phyloP scores from a whole-genome alignment of 2,888 invertebrate genomes.

The Agriotes lineatus region DNA sequence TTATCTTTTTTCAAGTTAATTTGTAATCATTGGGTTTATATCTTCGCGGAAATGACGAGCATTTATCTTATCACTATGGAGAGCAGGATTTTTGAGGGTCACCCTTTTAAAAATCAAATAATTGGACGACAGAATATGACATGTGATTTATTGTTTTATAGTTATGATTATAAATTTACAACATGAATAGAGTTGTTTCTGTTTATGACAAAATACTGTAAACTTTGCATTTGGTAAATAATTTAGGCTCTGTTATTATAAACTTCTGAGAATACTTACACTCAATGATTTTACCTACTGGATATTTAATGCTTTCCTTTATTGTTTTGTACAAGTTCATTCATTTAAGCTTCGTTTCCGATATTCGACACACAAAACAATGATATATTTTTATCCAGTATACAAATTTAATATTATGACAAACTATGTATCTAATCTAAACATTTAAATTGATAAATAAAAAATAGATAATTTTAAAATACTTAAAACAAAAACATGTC shows the following conservation, averaged over 20 bases:
- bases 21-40: too few relatives aligned
- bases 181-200: slow-evolving; percentile 15
- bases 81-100: not conserved
- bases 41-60: too few relatives aligned
- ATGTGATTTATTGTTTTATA: slow-evolving; percentile 20
- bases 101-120: not conserved
- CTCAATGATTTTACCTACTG: not conserved
- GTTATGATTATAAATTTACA: slow-evolving; percentile 23
- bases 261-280: not conserved
- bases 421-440: slow-evolving; percentile 19
- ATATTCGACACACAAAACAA: not conserved
- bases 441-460: slow-evolving; percentile 24
- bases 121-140: slow-evolving; percentile 2
- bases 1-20: too few relatives aligned
- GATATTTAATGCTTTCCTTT: not conserved
- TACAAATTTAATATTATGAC: slow-evolving; percentile 7
- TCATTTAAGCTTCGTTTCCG: too few relatives aligned
- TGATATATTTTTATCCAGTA: not conserved
- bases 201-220: slow-evolving; percentile 22
- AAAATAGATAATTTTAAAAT: slow-evolving; percentile 16
- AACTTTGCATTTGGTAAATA: not conserved
- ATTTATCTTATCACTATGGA: not conserved
- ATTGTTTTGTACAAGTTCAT: not conserved
- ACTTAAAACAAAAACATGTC: slow-evolving; percentile 1
- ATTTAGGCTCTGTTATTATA: not conserved